Evolutionary conservation across 2,797 vertebrate genomes (phyloP), one percentile per base, ranked within the genome.

Genomic region (Pelochelys cantorii): DNA sequence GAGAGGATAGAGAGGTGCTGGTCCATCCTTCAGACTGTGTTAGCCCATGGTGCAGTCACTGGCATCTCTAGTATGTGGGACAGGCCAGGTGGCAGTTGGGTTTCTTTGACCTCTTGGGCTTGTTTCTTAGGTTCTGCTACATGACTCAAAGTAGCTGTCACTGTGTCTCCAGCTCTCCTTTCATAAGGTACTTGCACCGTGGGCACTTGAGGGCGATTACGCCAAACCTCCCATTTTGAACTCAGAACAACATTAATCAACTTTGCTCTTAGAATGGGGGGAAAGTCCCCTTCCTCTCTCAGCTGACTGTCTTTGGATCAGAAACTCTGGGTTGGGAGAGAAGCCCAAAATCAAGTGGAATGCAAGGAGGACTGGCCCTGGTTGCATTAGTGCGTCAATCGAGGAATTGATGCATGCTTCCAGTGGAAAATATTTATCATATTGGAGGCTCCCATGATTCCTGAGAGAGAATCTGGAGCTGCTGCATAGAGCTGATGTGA

Each of bases 371-470:
- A 96, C 62, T 92, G 74, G 92, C 89, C 92, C 86, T 83, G 92
- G 94, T 92, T 94, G 91, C 0, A 15, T 83, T 4, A 14, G 84
- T 20, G 6, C 86, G 85, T 81, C 3, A 23, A 86, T 90, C 88
- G 0, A 11, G 93, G 93, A 77, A 85, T 90, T 31, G 96, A 86
- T 78, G 80, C 81, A 89, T 96, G 94, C 95, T 96, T 95, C 94
- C 89, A 93, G 71, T 88, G 92, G 91, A 81, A 85, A 56, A 74
- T 96, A 96, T 97, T 96, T 97, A 95, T 95, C 95, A 96, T 93
- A 86, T 94, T 4, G 17, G 90, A 90, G 93, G 93, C 94, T 96
- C 94, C 94, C 81, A 88, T 94, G 91, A 93, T 95, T 93, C 96
- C 94, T 91, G 79, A 59, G 94, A 82, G 96, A 92, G 80, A 92